Conservation (phyloP, 2,888 invertebrate species). For the Ellobium chinense region DNA sequence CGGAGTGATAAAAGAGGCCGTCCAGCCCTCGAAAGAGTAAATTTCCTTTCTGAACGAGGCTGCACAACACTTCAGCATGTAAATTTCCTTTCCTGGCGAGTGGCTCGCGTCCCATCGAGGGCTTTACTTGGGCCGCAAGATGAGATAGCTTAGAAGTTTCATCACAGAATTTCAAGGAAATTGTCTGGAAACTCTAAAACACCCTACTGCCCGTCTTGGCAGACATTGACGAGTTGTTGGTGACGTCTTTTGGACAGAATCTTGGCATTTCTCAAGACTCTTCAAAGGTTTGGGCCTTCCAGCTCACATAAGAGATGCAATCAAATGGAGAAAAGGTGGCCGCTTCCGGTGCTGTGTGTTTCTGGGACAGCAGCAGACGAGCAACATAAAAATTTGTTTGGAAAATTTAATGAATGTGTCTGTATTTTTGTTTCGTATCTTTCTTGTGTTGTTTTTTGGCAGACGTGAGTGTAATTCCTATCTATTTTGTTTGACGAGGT, state of each 20-base stretch:
- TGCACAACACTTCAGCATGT: constrained; percentile 41
- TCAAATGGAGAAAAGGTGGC: constrained; percentile 30
- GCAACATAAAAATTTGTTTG: constrained; percentile 4
- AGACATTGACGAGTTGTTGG: constrained; percentile 36
- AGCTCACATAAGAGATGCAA: constrained; percentile 24
- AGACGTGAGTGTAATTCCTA: too few relatives aligned
- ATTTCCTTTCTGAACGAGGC: constrained; percentile 37
- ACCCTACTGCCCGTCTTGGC: constrained; percentile 15
- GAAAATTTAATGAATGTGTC: constrained; percentile 6
- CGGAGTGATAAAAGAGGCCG: constrained; percentile 31
- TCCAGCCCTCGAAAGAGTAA: constrained; percentile 35
- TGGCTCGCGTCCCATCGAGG: constrained; percentile 22
- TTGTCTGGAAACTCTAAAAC: constrained; percentile 40
- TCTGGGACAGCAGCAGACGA: background rate
- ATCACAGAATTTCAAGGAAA: constrained; percentile 35
- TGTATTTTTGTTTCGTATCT: background rate
- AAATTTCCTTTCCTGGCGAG: constrained; percentile 39
- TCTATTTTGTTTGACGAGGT: too few relatives aligned
- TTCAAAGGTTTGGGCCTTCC: background rate
- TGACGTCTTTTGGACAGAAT: constrained; percentile 27
- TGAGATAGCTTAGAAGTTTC: constrained; percentile 47
- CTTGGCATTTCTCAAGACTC: constrained; percentile 32
- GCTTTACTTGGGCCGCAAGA: constrained; percentile 7
- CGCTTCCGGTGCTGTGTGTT: constrained; percentile 20
- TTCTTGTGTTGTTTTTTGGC: background rate